Conservation (phyloP, 2,113 vertebrate genomes). For the Rhinoderma darwinii region DNA sequence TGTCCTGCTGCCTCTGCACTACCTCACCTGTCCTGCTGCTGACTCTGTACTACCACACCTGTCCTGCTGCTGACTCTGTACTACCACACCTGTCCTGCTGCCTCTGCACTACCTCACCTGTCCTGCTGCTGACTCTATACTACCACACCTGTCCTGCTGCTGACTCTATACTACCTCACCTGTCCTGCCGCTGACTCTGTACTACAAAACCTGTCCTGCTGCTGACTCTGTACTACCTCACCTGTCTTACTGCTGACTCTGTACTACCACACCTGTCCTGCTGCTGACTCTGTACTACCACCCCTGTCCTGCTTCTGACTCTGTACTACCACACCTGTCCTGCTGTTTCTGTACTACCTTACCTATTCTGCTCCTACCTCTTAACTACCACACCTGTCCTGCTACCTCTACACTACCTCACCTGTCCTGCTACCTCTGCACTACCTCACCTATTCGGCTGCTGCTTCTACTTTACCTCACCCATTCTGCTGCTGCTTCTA, state of each 20-base stretch:
- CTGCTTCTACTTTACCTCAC: background rate
- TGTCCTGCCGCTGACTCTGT: background rate
- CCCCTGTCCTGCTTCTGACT: background rate
- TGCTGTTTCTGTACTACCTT: background rate
- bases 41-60: background rate
- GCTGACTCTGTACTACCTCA: background rate
- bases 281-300: background rate
- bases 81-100: background rate
- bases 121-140: background rate
- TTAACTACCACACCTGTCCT: background rate
- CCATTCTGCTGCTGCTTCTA: background rate
- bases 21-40: background rate
- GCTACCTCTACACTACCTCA: background rate
- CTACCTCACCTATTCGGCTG: background rate
- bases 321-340: background rate
- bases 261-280: background rate
- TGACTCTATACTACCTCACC: background rate
- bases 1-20: background rate
- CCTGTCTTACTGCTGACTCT: background rate
- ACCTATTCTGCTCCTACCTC: background rate
- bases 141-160: background rate
- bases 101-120: background rate
- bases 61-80: too few relatives aligned
- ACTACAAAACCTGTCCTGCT: background rate
- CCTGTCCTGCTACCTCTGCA: background rate